Evolutionary conservation across 2,797 vertebrate genomes (phyloP), one percentile per base, ranked within the genome.

Genomic region (Pangasius macronema): DNA sequence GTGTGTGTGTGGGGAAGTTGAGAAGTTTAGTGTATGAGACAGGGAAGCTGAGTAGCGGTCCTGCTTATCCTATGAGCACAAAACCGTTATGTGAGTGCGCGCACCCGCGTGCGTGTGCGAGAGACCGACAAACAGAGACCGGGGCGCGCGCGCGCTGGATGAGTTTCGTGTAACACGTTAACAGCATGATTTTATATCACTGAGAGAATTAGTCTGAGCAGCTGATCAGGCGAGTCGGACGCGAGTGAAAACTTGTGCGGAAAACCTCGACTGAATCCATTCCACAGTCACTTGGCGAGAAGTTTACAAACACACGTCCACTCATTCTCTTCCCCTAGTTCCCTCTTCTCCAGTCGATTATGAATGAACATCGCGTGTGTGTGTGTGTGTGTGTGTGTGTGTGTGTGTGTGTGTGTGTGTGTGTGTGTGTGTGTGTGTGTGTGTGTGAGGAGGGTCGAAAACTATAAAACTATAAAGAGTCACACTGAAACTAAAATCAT

Each of bases 41-140:
- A 85, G 84, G 83, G 70, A 88, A 70, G 79, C 82, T 88, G 82
- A 84, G 87, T 57, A 88, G 87, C 86, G 88, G 85, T 85, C 85
- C 87, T 85, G 79, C 91, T 92, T 88, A 82, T 87, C 67, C 68
- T 57, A 73, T 76, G 55, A 90, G 88, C 86, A 90, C 85, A 87
- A 91, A 92, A 92, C 93, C 93, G 93, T 94, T 94, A 94, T 91
- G 79, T 90, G 85, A 86, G 82, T 61, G 80, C 59, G 86, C 84
- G 87, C 55, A 87, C 65, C 85, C 88, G 85, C 57, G 84, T 63
- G 80, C 51, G 80, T 51, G 79, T 75, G 61, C 42, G 76, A 57
- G 81, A 51, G 27, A 51, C 73, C 18, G 10, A 76, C 27, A 76
- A 18, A 55, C 14, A 53, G 49, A 81, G 55, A 42, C 6, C 2